Conservation (phyloP, 2,797 vertebrate genomes). For the Premnoplex brunnescens region DNA sequence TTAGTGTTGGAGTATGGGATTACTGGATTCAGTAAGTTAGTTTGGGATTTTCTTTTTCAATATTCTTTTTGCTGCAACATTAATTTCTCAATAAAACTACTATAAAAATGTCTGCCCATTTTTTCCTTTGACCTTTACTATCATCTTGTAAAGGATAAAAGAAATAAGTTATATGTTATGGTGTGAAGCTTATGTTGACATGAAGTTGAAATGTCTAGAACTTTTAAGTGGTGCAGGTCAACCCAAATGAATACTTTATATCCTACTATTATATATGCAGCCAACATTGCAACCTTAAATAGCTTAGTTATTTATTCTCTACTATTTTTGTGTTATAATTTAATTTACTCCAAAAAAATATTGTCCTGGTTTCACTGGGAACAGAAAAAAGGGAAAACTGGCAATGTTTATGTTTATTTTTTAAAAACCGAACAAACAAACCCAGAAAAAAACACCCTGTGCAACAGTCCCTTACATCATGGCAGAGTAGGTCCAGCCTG, state of each 20-base stretch:
- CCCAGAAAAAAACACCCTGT: neutral
- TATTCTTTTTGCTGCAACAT: neutral
- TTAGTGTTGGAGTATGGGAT: neutral
- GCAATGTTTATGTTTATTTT: neutral
- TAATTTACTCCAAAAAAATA: neutral
- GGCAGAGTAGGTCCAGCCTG: neutral
- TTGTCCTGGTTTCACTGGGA: neutral
- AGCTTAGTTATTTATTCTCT: neutral
- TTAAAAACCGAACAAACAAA: no score
- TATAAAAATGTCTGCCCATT: accelerated
- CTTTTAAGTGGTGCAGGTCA: neutral
- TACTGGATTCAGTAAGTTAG: neutral
- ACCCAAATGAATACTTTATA: neutral
- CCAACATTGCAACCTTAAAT: neutral
- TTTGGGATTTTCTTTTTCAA: neutral
- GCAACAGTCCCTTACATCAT: neutral
- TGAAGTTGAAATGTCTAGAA: neutral
- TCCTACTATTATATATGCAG: neutral
- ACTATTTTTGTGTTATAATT: neutral
- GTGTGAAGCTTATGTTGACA: neutral
- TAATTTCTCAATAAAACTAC: neutral
- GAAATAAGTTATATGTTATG: neutral
- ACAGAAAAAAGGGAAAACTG: neutral
- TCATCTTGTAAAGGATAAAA: neutral
- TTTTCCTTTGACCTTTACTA: neutral